A percentile compares a stretch with the other conserved stretches of the same genome.
Conservation (phyloP, 2,797 vertebrate genomes). For the Octomys mimax region DNA sequence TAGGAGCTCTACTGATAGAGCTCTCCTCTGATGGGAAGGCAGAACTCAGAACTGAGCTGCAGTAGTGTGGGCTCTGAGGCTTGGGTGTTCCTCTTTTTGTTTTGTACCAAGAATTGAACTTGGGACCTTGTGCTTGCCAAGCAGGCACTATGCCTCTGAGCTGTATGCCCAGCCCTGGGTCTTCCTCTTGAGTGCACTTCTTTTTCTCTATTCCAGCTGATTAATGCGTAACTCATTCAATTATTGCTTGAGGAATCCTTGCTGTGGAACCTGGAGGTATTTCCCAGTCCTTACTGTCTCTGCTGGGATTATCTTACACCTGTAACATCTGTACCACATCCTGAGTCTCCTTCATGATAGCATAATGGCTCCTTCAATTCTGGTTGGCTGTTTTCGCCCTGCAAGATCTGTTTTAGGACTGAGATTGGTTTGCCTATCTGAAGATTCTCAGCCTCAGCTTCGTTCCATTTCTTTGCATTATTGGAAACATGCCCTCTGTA, state of each 20-base stretch:
- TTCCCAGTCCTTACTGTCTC: constrained; percentile 48
- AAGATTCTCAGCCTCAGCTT: constrained; percentile 69
- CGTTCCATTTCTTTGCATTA: constrained; percentile 66
- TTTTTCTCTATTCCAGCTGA: constrained; percentile 61
- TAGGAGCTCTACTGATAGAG: constrained; percentile 58
- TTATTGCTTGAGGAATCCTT: constrained; percentile 75
- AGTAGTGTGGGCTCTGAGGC: constrained; percentile 72
- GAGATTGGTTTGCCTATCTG: constrained; percentile 58
- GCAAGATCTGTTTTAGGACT: constrained; percentile 82
- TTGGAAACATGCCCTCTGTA: constrained; percentile 80
- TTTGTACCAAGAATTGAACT: too few relatives aligned
- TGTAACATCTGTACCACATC: constrained; percentile 62
- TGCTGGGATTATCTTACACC: constrained; percentile 47
- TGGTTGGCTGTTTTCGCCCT: constrained; percentile 79
- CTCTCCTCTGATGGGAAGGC: constrained; percentile 72
- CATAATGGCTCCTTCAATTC: constrained; percentile 82
- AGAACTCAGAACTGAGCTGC: constrained; percentile 71
- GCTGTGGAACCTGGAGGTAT: constrained; percentile 66
- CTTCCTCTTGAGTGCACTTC: constrained; percentile 54
- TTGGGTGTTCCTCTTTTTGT: constrained; percentile 10
- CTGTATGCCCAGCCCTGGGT: too few relatives aligned
- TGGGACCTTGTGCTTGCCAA: too few relatives aligned
- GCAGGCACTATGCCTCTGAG: too few relatives aligned
- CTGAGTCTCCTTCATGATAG: constrained; percentile 82
- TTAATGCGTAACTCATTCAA: constrained; percentile 25